phyloP scores from a whole-genome alignment of 2,797 vertebrate genomes.

The Gallinago stenura region DNA sequence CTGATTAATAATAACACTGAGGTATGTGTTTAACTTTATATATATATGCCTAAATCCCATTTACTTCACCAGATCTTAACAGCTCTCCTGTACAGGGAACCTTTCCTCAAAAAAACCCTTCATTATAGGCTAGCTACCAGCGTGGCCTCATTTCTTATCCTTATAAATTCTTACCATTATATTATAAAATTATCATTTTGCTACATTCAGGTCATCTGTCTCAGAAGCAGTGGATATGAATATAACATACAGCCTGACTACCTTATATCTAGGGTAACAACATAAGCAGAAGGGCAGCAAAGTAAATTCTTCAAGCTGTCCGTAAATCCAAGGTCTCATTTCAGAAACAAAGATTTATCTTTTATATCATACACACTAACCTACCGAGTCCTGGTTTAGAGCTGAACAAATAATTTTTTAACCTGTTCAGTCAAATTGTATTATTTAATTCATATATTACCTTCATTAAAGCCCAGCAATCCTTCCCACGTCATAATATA shows the following conservation, averaged over 20 bases:
- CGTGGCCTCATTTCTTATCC: constrained; percentile 10
- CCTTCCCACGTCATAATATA: not conserved
- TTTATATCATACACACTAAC: not conserved
- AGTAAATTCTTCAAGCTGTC: not conserved
- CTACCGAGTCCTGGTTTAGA: not conserved
- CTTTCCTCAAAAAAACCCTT: not conserved
- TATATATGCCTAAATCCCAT: not conserved
- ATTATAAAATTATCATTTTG: constrained; percentile 30
- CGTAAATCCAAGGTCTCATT: not conserved
- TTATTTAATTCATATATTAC: constrained; percentile 14
- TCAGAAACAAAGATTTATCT: not conserved
- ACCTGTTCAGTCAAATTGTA: not conserved
- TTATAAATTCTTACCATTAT: not conserved
- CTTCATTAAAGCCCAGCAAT: not conserved
- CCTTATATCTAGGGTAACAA: not conserved
- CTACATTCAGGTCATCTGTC: constrained; percentile 13
- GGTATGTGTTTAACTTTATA: not conserved
- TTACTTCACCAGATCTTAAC: not conserved
- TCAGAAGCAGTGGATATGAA: constrained; percentile 15
- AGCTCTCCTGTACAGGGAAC: not conserved
- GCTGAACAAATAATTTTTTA: not conserved
- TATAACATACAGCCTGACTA: not conserved
- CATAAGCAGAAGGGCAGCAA: not conserved
- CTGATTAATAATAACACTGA: not conserved
- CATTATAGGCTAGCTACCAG: not conserved